Base-by-base conservation (phyloP, 2,888 invertebrate species). In the Ophioninae sp. region DNA sequence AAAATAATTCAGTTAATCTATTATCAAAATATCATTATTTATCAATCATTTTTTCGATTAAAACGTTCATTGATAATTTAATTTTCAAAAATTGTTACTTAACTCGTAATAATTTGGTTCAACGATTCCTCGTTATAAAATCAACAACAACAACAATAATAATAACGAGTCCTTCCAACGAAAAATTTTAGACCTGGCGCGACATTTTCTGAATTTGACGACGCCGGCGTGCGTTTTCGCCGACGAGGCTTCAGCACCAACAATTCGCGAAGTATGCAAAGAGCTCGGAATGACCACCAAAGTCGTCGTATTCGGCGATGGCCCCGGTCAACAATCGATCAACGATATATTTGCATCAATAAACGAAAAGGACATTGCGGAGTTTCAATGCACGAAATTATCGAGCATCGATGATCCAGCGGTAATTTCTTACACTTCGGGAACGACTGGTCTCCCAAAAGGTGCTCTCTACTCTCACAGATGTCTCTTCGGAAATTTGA, bases 391-490 rank as follows among this genome's bases (percentile, higher is more conserved):
- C 56, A 74, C 85, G 8, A 44, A 80, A 57, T 77, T 87, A 23
- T 65, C 73, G 59, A 82, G 59, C 13, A 30, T 72, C 61, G 75
- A 82, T 0, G 72, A 87, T n/a, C 87, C 89, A 0, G 88, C 88
- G 0, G 20, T 87, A 7, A 87, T 92, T 2, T 37, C 92, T 1
- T 92, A 89, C 61, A 91, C 92, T 0, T 92, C 92, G 0, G 92
- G 92, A 0, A 91, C 90, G 0, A 92, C 91, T 0, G 92, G 91
- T 0, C 39, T 88, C 6, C 90, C 92, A 0, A 92, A 92, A 41
- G 91, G 89, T 1, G 89, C 89, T 0, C 85, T 89, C 3, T 68
- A 91, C 0, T 87, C 91, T 2, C 89, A 91, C 64, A 69, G 81
- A 13, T 62, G 86, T 6, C 17, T 91, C 3, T 57, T 88, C 17